Percentiles rank a stretch among this genome's conserved stretches.
These are phyloP conservation scores for Apocheima hispidaria DNA, from an alignment of 2,888 invertebrate species.

Conservation along the genomic window DNA sequence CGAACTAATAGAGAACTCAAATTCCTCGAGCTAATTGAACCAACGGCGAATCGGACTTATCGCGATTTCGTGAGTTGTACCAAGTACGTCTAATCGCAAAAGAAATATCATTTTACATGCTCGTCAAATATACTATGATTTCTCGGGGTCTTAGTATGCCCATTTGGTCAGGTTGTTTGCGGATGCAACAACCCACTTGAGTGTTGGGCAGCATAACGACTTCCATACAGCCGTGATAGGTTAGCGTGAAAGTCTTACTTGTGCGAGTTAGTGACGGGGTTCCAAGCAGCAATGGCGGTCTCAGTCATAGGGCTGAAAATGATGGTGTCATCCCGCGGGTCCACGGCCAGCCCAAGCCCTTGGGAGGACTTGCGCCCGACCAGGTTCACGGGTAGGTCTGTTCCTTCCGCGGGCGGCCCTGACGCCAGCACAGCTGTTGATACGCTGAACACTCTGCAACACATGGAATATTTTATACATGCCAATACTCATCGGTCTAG, in stretches of 20 bases:
- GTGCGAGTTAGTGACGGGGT: slow-evolving; percentile 90
- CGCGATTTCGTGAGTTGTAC: too few relatives aligned
- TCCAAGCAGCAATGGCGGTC: slow-evolving; percentile 93
- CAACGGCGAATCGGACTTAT: too few relatives aligned
- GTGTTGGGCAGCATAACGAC: too few relatives aligned
- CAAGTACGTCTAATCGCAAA: too few relatives aligned
- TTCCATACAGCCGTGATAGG: too few relatives aligned
- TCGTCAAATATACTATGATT: too few relatives aligned
- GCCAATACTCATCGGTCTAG: neutral
- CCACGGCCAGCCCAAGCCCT: slow-evolving; percentile 90
- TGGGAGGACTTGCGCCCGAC: slow-evolving; percentile 95
- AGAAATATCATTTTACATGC: too few relatives aligned
- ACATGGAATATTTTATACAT: neutral
- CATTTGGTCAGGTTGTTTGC: too few relatives aligned
- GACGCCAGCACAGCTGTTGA: slow-evolving; percentile 90
- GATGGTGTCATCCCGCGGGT: slow-evolving; percentile 90
- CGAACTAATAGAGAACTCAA: too few relatives aligned
- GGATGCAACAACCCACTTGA: too few relatives aligned
- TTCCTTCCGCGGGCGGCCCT: slow-evolving; percentile 90
- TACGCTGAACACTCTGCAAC: slow-evolving; percentile 90
- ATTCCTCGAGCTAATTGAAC: too few relatives aligned
- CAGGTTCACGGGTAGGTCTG: slow-evolving; percentile 90
- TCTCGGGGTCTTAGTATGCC: too few relatives aligned
- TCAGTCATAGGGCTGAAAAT: slow-evolving; percentile 92
- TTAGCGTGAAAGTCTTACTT: slow-evolving; percentile 78